phyloP scores from a whole-genome alignment of 2,797 vertebrate species.

The Halcyon badia region DNA sequence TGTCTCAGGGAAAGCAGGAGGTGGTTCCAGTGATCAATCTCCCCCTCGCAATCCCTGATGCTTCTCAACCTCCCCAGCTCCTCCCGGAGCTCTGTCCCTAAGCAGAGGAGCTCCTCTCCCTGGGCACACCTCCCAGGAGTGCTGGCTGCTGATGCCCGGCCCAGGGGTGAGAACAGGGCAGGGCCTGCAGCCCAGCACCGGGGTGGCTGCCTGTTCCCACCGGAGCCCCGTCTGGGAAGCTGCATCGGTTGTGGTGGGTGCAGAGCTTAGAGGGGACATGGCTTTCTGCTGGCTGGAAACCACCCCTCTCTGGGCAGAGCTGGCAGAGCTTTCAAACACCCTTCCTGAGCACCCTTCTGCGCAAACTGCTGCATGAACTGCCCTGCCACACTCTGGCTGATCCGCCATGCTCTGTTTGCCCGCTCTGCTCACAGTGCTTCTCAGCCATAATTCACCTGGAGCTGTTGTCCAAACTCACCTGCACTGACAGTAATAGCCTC shows the following conservation, averaged over 20 bases:
- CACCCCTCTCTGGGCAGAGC: background rate
- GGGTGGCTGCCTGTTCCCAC: too few species aligned
- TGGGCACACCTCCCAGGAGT: too few species aligned
- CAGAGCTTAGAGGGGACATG: background rate
- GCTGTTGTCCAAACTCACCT: slow-evolving; percentile 82
- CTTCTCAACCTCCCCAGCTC: background rate
- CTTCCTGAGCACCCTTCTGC: background rate
- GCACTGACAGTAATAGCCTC: slow-evolving; percentile 94
- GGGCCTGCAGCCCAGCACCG: too few species aligned
- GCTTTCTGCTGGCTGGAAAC: background rate
- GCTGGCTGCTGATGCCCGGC: too few species aligned
- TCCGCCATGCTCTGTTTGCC: background rate
- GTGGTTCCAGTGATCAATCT: background rate
- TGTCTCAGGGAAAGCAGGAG: background rate
- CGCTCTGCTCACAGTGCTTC: background rate
- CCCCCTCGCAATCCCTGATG: background rate
- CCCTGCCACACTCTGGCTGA: background rate
- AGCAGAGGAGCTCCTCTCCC: too few species aligned
- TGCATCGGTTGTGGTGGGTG: too few species aligned
- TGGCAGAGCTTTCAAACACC: background rate
- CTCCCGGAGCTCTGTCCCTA: too few species aligned
- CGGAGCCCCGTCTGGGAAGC: too few species aligned
- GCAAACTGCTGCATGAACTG: background rate
- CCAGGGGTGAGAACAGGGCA: too few species aligned
- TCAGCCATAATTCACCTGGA: background rate